phyloP scores from a whole-genome alignment of 35 echinoderm and acorn worm species.

The Hemicentrotus pulcherrimus region DNA sequence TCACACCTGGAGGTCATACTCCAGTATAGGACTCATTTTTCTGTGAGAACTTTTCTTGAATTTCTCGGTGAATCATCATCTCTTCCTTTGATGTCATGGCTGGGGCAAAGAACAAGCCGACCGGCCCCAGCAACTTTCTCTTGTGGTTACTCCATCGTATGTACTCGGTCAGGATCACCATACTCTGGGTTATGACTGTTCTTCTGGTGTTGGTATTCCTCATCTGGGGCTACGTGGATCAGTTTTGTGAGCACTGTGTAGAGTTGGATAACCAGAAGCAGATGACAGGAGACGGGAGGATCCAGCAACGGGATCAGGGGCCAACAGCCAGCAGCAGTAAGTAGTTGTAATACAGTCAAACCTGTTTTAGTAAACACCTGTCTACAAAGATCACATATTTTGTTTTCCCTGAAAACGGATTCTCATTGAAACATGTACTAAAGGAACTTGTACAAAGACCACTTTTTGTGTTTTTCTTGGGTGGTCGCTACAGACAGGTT shows the following conservation, averaged over 20 bases:
- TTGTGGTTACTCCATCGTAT: neutral
- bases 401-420: too few species aligned
- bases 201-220: neutral
- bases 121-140: neutral
- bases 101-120: neutral
- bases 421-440: too few species aligned
- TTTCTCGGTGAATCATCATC: neutral
- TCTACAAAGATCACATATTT: too few species aligned
- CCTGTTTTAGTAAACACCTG: too few species aligned
- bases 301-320: neutral
- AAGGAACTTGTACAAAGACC: too few species aligned
- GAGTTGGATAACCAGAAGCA: neutral
- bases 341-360: neutral
- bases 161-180: neutral
- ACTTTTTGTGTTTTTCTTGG: too few species aligned
- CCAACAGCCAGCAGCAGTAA: neutral
- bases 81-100: neutral
- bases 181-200: neutral
- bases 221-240: neutral
- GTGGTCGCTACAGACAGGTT: too few species aligned
- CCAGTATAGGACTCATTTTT: too few species aligned
- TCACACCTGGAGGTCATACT: too few species aligned
- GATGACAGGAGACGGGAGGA: neutral
- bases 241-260: conserved; percentile 12
- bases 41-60: neutral